These are phyloP conservation scores for Pentalonia nigronervosa DNA, from an alignment of 1,140 invertebrate genomes.

Conservation along the genomic window DNA sequence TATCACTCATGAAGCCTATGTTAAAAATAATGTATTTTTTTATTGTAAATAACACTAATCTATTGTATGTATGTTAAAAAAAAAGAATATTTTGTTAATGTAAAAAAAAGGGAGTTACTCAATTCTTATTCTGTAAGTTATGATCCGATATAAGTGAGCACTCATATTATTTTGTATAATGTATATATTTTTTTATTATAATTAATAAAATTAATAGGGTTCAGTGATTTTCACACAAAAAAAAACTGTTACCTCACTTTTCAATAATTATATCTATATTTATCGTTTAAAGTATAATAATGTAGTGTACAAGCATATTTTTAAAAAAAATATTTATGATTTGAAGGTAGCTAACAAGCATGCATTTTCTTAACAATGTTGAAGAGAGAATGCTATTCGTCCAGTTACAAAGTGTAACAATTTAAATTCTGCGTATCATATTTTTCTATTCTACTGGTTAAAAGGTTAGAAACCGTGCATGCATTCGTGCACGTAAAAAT, in stretches of 20 bases:
- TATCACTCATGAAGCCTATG: slow-evolving; percentile 52
- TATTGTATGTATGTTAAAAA: slow-evolving; percentile 57
- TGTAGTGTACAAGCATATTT: background rate
- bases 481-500: background rate
- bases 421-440: background rate
- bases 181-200: slow-evolving; percentile 57
- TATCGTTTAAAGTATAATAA: background rate
- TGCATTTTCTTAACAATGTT: background rate
- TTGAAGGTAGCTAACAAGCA: background rate
- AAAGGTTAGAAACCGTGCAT: background rate
- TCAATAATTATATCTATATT: background rate
- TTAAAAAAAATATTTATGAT: background rate
- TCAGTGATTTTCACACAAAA: slow-evolving; percentile 47
- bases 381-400: background rate
- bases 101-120: slow-evolving; percentile 48
- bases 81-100: slow-evolving; percentile 56
- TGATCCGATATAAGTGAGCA: slow-evolving; percentile 42
- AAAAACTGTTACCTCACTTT: slow-evolving; percentile 10
- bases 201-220: slow-evolving; percentile 53
- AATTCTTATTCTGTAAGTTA: slow-evolving; percentile 50
- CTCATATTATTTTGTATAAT: slow-evolving; percentile 57
- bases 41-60: slow-evolving; percentile 57
- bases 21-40: slow-evolving; percentile 58
- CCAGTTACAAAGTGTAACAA: background rate
- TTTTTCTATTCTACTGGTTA: background rate